Evolutionary conservation across 2,113 vertebrate genomes (phyloP), one percentile per base, ranked within the genome.

Genomic region (Empidonax alnorum): DNA sequence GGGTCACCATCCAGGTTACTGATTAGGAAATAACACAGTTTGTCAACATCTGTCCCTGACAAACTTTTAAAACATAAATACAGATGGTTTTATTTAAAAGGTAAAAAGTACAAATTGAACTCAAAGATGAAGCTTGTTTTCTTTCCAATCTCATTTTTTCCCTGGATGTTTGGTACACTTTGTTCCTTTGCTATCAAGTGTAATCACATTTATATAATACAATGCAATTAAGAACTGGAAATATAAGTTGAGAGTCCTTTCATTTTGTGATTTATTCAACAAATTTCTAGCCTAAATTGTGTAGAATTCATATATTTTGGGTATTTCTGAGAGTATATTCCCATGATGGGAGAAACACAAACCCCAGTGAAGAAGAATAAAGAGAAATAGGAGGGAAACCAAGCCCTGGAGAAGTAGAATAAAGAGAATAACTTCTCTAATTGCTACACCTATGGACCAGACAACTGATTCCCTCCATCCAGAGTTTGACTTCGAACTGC

Each of bases 61-160:
- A 85, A 88, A 69, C 49, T 91, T 93, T 66, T 33, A 59, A 92
- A 94, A 79, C 89, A 96, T 87, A 95, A 96, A 97, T 97, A 97
- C 97, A 97, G 96, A 96, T 97, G 97, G 86, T 97, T 95, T 88
- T 94, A 67, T 95, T 97, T 96, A 97, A 93, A 95, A 91, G 86
- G 91, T 83, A 92, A 94, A 91, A 95, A 62, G 75, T 89, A 58
- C 89, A 91, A 91, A 74, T 80, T 74, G 75, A 77, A 30, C 52
- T 87, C 50, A 89, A 93, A 55, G 67, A 77, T 96, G 71, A 92
- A 89, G 56, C 53, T 82, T 95, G 88, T 92, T 90, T 94, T 81
- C 85, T 62, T 94, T 94, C 95, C 91, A 90, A 30, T 39, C 44
- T 75, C 33, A 10, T 75, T 77, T 90, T 67, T 75, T 74, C 53